phyloP scores from a whole-genome alignment of 2,888 invertebrate genomes.

The Drosophila neotestacea region DNA sequence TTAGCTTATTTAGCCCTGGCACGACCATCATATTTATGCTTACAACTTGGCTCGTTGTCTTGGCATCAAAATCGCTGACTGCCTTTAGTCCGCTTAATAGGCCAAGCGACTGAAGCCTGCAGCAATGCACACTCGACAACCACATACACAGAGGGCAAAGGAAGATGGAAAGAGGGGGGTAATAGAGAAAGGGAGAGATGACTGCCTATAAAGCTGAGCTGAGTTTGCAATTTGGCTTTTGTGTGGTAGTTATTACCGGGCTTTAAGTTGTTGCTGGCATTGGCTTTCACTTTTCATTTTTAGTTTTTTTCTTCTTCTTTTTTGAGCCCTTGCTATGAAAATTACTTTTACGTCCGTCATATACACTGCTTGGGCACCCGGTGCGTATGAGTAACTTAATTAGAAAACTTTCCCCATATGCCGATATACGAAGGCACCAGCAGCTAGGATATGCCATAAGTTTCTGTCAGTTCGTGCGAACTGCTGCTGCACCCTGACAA shows the following conservation, averaged over 20 bases:
- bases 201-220: conserved; percentile 39
- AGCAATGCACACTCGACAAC: conserved; percentile 38
- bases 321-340: conserved; percentile 59
- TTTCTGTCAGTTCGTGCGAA: conserved; percentile 59
- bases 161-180: background rate
- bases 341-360: conserved; percentile 79
- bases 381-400: conserved; percentile 81
- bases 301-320: background rate
- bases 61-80: conserved; percentile 53
- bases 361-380: conserved; percentile 66
- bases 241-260: conserved; percentile 54
- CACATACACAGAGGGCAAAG: conserved; percentile 9
- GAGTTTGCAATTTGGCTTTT: conserved; percentile 71
- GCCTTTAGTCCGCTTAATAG: conserved; percentile 68
- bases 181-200: background rate
- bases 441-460: conserved; percentile 31
- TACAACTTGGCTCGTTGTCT: conserved; percentile 46
- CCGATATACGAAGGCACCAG: conserved; percentile 44
- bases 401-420: conserved; percentile 73
- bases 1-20: conserved; percentile 35
- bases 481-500: conserved; percentile 28
- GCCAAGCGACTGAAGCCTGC: conserved; percentile 67
- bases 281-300: conserved; percentile 56
- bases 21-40: conserved; percentile 30
- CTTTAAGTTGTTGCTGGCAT: conserved; percentile 60